A percentile compares a stretch with the other conserved stretches of the same genome.
Evolutionary conservation across 2,113 vertebrate genomes (phyloP).

Genomic region (Argyrosomus japonicus): DNA sequence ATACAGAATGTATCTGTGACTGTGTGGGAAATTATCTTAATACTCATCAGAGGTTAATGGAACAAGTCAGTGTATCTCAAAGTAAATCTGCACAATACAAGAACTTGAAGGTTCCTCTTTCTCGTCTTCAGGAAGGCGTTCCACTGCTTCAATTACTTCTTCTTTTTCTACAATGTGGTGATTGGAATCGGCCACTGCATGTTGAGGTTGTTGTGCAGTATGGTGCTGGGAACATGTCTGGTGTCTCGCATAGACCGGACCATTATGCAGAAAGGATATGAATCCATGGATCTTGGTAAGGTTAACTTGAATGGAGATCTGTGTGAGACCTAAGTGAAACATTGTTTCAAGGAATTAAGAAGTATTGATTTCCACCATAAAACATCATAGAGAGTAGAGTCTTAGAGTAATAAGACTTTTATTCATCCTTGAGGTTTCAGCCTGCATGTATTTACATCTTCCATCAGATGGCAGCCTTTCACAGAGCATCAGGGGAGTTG

Average conservation of each 20-base stretch:
- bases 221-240: constrained; percentile 88
- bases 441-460: not conserved
- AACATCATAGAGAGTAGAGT: no score
- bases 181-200: constrained; percentile 90
- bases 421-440: not conserved
- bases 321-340: not conserved
- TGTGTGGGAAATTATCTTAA: not conserved
- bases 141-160: constrained; percentile 94
- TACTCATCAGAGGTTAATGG: no score
- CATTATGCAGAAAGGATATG: constrained; percentile 92
- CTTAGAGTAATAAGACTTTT: no score
- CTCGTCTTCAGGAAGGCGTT: constrained; percentile 85
- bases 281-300: constrained; percentile 88
- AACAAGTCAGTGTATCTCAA: not conserved
- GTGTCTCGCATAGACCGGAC: constrained; percentile 91
- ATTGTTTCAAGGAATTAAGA: not conserved
- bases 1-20: not conserved
- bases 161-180: constrained; percentile 94
- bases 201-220: constrained; percentile 83
- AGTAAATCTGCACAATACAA: not conserved
- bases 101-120: not conserved
- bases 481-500: not conserved
- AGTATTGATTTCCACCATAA: not conserved
- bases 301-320: not conserved
- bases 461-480: constrained; percentile 52